phyloP scores from a whole-genome alignment of 1,140 invertebrate species.

The Trinorchestia longiramus region DNA sequence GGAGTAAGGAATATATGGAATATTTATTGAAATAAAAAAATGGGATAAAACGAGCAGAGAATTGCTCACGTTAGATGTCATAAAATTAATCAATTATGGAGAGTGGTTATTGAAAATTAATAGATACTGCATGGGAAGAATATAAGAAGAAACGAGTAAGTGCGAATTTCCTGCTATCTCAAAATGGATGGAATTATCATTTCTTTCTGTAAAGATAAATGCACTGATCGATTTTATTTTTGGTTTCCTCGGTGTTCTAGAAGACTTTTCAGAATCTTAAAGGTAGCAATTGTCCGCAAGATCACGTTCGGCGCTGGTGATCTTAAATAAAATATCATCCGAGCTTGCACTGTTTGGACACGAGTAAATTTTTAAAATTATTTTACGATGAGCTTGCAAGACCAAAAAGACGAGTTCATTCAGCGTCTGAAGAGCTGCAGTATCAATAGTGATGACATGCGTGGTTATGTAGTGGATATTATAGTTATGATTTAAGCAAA shows the following conservation, averaged over 20 bases:
- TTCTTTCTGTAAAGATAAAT: not conserved
- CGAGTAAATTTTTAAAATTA: not conserved
- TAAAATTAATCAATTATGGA: not conserved
- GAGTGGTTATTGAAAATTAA: not conserved
- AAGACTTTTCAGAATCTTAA: not conserved
- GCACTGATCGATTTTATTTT: not conserved
- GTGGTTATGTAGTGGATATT: too few species aligned
- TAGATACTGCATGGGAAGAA: not conserved
- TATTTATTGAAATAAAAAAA: not conserved
- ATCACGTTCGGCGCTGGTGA: not conserved
- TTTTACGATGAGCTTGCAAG: not conserved
- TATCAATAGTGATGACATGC: too few species aligned
- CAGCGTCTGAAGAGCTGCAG: too few species aligned
- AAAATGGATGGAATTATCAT: not conserved
- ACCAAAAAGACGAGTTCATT: not conserved
- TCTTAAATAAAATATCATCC: not conserved
- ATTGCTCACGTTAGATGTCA: not conserved
- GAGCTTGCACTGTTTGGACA: not conserved
- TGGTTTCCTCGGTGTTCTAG: not conserved
- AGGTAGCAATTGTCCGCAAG: not conserved
- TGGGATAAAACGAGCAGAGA: not conserved
- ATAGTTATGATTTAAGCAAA: too few species aligned
- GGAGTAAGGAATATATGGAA: not conserved
- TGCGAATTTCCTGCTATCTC: not conserved
- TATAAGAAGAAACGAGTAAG: not conserved